Base-by-base conservation (phyloP, 1,140 invertebrate genomes). In the Bombus haemorrhoidalis region DNA sequence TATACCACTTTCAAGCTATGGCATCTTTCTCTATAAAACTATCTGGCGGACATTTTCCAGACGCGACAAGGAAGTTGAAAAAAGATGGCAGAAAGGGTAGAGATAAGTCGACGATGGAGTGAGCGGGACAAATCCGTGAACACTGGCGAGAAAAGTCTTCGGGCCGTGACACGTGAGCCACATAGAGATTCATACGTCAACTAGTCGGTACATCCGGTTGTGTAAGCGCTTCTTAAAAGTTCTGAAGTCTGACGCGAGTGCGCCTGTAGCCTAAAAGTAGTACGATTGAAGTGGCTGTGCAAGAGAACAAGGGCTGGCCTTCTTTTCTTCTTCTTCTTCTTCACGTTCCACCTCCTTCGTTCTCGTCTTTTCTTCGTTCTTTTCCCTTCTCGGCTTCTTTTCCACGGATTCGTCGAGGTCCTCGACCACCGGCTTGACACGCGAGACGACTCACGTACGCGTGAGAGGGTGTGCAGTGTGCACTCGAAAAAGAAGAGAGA, bases 201-300 rank as follows among this genome's bases (percentile, higher is more conserved):
- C 73, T 64, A 62, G 85, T 77, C 62, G 53, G 37, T 83, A 76
- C 71, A 81, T 81, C 78, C 83, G 83, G 72, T 82, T 76, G 73
- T 82, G 80, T 83, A 82, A 77, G 72, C 85, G 85, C 79, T 82
- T 86, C 85, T 86, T 86, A 86, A 86, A 86, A 89, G 86, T 89
- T 86, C 28, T 62, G 68, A 83, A 87, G 83, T 84, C 77, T 71
- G 77, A 57, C 81, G 82, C 72, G 76, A 89, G 85, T 83, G 85
- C 80, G 85, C 77, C 76, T 80, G 66, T 68, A 82, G 85, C 64
- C 64, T 82, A 69, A 74, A 85, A 80, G 83, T 84, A 81, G 84
- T 47, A 25, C 71, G 39, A 25, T 34, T 53, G 69, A 75, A 86
- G 84, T 81, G 79, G 72, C 47, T 66, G 71, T 34, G 53, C 47